Evolutionary conservation across 2,797 vertebrate genomes (phyloP), one percentile per base, ranked within the genome.

Genomic region (Myioborus melanocephalus): DNA sequence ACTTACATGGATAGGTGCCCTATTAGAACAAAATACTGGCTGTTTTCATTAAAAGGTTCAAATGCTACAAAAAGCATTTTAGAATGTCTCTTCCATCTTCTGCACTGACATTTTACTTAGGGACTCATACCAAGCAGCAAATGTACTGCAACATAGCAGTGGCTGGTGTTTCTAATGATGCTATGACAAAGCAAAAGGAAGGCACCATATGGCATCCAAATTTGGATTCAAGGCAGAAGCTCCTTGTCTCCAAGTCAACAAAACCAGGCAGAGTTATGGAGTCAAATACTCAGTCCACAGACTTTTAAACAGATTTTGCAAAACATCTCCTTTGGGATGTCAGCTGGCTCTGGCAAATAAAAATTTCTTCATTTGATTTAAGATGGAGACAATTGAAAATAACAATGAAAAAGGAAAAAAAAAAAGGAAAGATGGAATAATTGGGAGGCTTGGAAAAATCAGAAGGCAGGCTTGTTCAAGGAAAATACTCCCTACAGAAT

Each of bases 31-130:
- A 93, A 93, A 79, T 34, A 70, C 71, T 84, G 55, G 7, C 23
- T 84, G 63, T 89, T 93, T 59, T 75, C 60, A 69, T 59, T 3
- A 92, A 85, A 94, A 78, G 11, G 76, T 46, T 87, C 37, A 82
- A 92, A 95, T 79, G 49, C 77, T 83, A 69, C 75, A 44, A 87
- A 85, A 64, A 89, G 41, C 41, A 83, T 63, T 84, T 87, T 43
- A 77, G 65, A 91, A 89, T 55, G 12, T 52, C 34, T 86, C 57
- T 92, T 90, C 46, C 22, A 30, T 88, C 79, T 90, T 73, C 73
- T 69, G 39, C 43, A 63, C 28, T 8, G 32, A 75, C 39, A 11
- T 61, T 11, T 84, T 78, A 66, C 24, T 57, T 50, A 57, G 35
- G 41, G 72, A 91, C 37, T 75, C 65, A 39, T 28, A 91, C 30